Evolutionary conservation across 2,888 invertebrate species (phyloP), one percentile per base, ranked within the genome.

Genomic region (Diachrysia chrysitis): DNA sequence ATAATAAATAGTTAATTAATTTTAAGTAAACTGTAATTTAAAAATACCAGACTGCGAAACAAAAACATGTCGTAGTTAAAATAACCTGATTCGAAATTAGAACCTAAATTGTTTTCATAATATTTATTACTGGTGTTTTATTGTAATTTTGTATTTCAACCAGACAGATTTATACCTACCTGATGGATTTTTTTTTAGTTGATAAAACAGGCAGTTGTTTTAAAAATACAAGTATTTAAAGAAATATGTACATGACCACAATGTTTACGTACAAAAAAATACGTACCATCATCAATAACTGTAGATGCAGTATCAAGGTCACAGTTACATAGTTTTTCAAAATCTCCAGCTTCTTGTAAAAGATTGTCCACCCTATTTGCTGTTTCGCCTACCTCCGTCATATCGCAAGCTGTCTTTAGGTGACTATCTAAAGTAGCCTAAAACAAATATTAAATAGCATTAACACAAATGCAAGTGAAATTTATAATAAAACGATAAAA

Each of bases 381-480:
- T n/a, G 98, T 98, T 90, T 99, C 99, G 6, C 98, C 98, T 66
- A 98, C 96, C 91, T 98, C 98, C 1, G 97, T 97, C 98, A 98
- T 98, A 81, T 98, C 98, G 71, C 97, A 96, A 56, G 98, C 96
- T 59, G 96, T 96, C 94, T 98, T 98, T 83, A 98, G 93, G 92
- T 98, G 97, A 61, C 96, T 96, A 91, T 98, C 98, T 92, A 98
- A 97, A 88, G 96, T 97, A 63, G 96, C 96, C 97, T 97, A 62
- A 1, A 72, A 66, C 17, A 65, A 66, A 53, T 9, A 64, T 60
- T 29, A 19, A 4, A 21, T 12, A 21, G 2, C 14, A 21, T 51
- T 51, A 51, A 51, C 12, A 51, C 12, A 51, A 51, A 21, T 12
- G 12, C 19, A 48, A 3, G 9, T 19, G 4, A 17, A 17, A 1